Percentiles rank a stretch among this genome's conserved stretches.
phyloP scores from a whole-genome alignment of 2,888 invertebrate species.

The Cinara cedri region DNA sequence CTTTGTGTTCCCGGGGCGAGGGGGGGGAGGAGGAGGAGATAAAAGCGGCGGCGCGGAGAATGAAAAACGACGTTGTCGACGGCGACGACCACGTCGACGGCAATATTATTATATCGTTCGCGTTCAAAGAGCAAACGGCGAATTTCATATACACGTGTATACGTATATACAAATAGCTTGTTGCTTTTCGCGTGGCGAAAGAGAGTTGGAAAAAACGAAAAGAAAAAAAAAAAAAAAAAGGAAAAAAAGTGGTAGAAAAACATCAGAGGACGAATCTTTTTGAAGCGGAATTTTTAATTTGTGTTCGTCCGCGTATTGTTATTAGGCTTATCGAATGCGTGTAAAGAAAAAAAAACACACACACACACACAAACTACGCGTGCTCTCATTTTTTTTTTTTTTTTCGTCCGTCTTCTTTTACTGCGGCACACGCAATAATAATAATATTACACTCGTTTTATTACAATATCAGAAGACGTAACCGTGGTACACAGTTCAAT shows the following conservation, averaged over 20 bases:
- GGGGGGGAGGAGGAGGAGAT: no score
- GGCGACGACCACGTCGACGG: conserved; percentile 12
- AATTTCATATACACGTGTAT: background rate
- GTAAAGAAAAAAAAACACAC: conserved; percentile 9
- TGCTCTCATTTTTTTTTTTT: no score
- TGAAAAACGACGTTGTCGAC: conserved; percentile 35
- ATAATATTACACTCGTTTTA: no score
- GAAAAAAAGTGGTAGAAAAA: background rate
- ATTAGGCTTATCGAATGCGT: conserved; percentile 25
- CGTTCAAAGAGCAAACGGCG: conserved; percentile 51
- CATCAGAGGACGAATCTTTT: conserved; percentile 47
- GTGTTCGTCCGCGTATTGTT: conserved; percentile 37
- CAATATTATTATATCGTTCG: conserved; percentile 53
- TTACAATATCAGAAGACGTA: no score
- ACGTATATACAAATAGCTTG: conserved; percentile 50
- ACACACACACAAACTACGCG: background rate
- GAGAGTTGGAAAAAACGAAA: conserved; percentile 5
- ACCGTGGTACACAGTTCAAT: no score
- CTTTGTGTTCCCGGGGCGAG: conserved; percentile 21
- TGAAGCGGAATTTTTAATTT: conserved; percentile 55
- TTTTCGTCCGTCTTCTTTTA: no score
- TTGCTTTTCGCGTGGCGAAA: conserved; percentile 48
- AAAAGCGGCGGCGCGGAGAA: background rate
- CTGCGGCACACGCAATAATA: no score
- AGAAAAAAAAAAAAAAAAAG: conserved; percentile 15